phyloP scores from a whole-genome alignment of 2,113 vertebrate genomes.

The Gnathonemus echidnorhynchus region DNA sequence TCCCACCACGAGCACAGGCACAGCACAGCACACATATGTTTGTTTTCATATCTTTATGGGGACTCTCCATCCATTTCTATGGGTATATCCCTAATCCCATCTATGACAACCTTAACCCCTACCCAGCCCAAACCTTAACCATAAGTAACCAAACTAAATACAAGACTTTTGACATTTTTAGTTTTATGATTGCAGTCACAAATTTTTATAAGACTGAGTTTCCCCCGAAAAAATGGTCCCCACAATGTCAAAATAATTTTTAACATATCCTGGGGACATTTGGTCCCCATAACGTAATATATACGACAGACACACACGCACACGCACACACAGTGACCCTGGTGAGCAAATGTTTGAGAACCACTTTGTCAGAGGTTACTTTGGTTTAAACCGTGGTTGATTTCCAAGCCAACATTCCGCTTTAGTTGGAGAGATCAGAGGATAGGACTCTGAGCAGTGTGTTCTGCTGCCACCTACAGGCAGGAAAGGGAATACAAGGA shows the following conservation, averaged over 20 bases:
- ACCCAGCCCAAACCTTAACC: not conserved
- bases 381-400: slow-evolving; percentile 39
- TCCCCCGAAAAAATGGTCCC: not conserved
- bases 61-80: not conserved
- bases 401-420: slow-evolving; percentile 37
- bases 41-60: not conserved
- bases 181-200: not conserved
- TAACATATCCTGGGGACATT: not conserved
- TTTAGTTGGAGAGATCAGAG: slow-evolving; percentile 31
- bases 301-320: slow-evolving; percentile 28
- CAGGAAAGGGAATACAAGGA: not conserved
- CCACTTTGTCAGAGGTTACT: slow-evolving; percentile 41
- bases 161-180: not conserved
- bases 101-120: not conserved
- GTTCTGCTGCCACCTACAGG: slow-evolving; percentile 35
- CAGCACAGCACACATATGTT: not conserved
- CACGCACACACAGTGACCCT: slow-evolving; percentile 32
- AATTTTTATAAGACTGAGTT: not conserved
- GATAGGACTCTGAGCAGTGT: not conserved
- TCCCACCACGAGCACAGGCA: slow-evolving; percentile 13
- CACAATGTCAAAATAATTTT: not conserved
- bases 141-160: not conserved
- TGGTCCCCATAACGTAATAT: not conserved
- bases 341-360: slow-evolving; percentile 32
- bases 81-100: not conserved